phyloP scores from a whole-genome alignment of 2,113 vertebrate species.

The Pteronura brasiliensis region DNA sequence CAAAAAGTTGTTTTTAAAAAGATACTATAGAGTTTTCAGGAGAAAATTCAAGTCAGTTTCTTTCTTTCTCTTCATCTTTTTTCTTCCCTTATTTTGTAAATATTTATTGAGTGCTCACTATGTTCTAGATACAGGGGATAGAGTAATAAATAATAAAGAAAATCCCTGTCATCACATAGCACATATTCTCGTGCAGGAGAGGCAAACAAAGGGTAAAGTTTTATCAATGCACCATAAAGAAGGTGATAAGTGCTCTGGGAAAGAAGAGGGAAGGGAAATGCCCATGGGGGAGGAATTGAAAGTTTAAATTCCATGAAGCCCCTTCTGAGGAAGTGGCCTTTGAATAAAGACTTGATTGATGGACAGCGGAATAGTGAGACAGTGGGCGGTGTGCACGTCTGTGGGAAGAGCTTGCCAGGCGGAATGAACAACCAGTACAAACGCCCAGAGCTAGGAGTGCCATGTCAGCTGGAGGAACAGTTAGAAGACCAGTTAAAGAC shows the following conservation, averaged over 20 bases:
- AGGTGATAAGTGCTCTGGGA: background rate
- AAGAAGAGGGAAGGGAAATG: background rate
- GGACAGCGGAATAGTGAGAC: background rate
- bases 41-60: conserved; percentile 15
- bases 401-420: background rate
- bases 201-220: background rate
- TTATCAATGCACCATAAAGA: background rate
- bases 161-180: background rate
- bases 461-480: background rate
- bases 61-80: background rate
- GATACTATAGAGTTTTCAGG: background rate
- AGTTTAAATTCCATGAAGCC: background rate
- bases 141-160: background rate
- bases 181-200: background rate
- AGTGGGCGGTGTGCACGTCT: background rate
- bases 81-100: conserved; percentile 22
- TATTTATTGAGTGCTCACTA: background rate
- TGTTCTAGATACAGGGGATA: background rate
- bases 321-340: background rate
- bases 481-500: background rate
- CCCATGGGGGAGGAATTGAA: background rate
- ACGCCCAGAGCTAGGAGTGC: background rate
- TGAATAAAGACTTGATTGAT: background rate
- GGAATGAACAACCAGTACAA: background rate
- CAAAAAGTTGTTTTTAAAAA: background rate